Conservation (phyloP, 2,797 vertebrate species). For the Simalia tracyae region DNA sequence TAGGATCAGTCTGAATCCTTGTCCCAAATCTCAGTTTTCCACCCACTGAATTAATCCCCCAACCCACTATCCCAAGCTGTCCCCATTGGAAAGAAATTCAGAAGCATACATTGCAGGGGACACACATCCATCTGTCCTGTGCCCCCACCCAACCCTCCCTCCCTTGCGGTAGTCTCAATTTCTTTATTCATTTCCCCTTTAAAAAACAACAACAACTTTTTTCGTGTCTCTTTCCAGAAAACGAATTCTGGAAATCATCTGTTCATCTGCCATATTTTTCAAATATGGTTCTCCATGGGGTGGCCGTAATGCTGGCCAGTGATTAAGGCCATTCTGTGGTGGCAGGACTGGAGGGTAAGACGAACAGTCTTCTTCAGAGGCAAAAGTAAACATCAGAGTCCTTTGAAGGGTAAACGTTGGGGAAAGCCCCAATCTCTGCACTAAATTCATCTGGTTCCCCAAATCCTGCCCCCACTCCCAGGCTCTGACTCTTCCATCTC, state of each 20-base stretch:
- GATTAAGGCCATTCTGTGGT: conserved; percentile 37
- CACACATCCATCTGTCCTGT: conserved; percentile 20
- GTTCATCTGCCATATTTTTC: conserved; percentile 34
- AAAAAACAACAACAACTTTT: conserved; percentile 9
- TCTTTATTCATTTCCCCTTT: conserved; percentile 25
- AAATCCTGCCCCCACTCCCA: background rate
- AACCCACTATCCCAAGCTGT: conserved; percentile 11
- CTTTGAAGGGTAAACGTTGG: background rate
- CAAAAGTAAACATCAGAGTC: conserved; percentile 18
- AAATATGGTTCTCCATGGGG: conserved; percentile 26
- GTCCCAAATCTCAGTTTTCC: conserved; percentile 25
- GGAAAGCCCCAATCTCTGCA: background rate
- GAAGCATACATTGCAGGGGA: conserved; percentile 32
- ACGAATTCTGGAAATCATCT: conserved; percentile 25
- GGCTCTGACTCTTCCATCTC: conserved; percentile 5
- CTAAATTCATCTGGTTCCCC: conserved; percentile 39
- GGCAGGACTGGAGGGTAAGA: conserved; percentile 24
- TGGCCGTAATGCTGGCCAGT: conserved; percentile 23
- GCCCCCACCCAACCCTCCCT: conserved; percentile 24
- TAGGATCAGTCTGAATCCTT: conserved; percentile 25
- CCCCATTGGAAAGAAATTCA: conserved; percentile 23
- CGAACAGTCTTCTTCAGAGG: conserved; percentile 40
- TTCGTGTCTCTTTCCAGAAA: conserved; percentile 25
- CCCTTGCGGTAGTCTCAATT: conserved; percentile 19
- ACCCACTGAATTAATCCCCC: conserved; percentile 15